Conservation (phyloP, 2,888 invertebrate species). For the Drosophila anomelani region DNA sequence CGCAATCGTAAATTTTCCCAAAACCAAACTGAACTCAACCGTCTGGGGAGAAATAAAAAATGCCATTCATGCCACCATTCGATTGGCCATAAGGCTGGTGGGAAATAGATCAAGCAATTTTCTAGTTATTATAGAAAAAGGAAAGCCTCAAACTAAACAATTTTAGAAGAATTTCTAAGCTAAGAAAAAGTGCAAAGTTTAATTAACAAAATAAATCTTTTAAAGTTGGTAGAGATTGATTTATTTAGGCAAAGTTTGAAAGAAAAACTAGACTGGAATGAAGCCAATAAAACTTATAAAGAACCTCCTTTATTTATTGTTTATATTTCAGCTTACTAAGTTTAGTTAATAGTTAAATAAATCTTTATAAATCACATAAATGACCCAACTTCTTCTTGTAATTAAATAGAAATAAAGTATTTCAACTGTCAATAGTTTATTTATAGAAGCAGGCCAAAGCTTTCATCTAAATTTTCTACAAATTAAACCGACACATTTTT, state of each 20-base stretch:
- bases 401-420: background rate
- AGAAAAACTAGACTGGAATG: background rate
- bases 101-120: conserved; percentile 13
- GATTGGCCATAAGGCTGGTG: conserved; percentile 9
- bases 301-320: background rate
- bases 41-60: conserved; percentile 35
- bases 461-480: background rate
- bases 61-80: conserved; percentile 17
- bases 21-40: background rate
- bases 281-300: background rate
- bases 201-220: background rate
- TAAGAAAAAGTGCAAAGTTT: background rate
- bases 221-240: background rate
- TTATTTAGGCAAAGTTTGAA: background rate
- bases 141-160: background rate
- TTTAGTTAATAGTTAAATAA: background rate
- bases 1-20: conserved; percentile 34
- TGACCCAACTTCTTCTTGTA: background rate
- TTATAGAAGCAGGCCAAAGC: background rate
- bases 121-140: conserved; percentile 1
- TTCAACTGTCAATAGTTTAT: conserved; percentile 3
- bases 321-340: background rate
- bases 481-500: conserved; percentile 5
- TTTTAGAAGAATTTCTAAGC: background rate
- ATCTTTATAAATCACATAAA: background rate